Base-by-base conservation (phyloP, 2,888 invertebrate genomes). In the Fragum fragum region DNA sequence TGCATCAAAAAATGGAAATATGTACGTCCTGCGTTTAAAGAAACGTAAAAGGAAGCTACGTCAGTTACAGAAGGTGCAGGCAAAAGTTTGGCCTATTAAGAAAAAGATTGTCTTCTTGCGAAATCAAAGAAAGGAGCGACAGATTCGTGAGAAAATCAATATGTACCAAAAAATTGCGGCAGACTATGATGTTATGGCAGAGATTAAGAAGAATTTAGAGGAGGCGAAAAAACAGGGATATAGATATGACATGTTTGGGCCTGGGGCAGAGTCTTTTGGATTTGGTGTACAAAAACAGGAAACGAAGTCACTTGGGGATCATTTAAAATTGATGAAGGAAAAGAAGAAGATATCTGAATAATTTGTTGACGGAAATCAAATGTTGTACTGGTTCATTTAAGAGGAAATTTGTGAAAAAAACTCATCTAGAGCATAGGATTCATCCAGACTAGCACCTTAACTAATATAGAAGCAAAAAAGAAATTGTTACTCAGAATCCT, bases 1-100 rank as follows among this genome's bases (percentile, higher is more conserved):
- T n/a, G 61, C 61, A 2, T 61, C 61, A n/a, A 61, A 61, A 61
- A 61, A 61, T 32, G 61, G 61, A 9, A 61, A 61, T 32, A 61
- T 11, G 61, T 61, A 61, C n/a, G 61, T 61, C 32, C 61, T 61
- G 11, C 29, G 32, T 6, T 18, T 61, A 14, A 28, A 32, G n/a
- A 61, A 32, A 18, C n/a, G 26, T 11, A 61, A 32, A 32, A 28
- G 28, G 16, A 61, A 61, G 26, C 3, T 18, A 18, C 29, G 61
- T 5, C 29, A 28, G 32, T 26, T 61, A 18, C 6, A 32, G 26
- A 61, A 61, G 26, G 11, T 32, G 29, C 61, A 26, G n/a, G 26
- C 32, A 11, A 28, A 32, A 61, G 26, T 61, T 18, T 61, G 61
- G 61, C 61, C 61, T 1, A 26, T 61, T 18, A 28, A 11, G 7